Evolutionary conservation across 2,113 vertebrate genomes (phyloP).

Genomic region (Cichladusa arquata): DNA sequence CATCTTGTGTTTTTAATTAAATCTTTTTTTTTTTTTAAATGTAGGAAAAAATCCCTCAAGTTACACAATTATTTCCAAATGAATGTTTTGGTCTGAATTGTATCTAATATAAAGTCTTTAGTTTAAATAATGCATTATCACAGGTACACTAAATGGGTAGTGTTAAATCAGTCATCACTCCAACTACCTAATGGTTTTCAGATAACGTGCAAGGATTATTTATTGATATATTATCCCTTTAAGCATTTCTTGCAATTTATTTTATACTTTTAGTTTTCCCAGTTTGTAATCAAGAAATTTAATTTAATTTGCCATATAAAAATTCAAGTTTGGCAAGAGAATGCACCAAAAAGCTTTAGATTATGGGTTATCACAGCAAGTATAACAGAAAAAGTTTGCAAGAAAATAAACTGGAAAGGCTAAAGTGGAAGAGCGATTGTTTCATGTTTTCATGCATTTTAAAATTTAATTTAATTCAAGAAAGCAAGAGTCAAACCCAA

Average conservation of each 20-base stretch:
- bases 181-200: neutral
- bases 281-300: slow-evolving; percentile 2
- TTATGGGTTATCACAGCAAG: neutral
- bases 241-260: slow-evolving; percentile 7
- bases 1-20: slow-evolving; percentile 73
- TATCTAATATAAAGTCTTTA: neutral
- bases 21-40: neutral
- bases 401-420: neutral
- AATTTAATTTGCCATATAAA: neutral
- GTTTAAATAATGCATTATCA: neutral
- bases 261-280: neutral
- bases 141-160: neutral
- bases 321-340: neutral
- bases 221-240: slow-evolving; percentile 6
- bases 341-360: neutral
- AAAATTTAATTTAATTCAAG: neutral
- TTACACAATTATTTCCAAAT: slow-evolving; percentile 40
- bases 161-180: slow-evolving; percentile 22
- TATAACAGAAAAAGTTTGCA: neutral
- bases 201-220: slow-evolving; percentile 4
- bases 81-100: neutral
- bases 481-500: rapidly evolving
- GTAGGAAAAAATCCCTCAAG: neutral
- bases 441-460: neutral
- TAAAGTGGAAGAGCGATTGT: neutral